phyloP scores from a whole-genome alignment of 2,797 vertebrate genomes.

The Nasua narica region DNA sequence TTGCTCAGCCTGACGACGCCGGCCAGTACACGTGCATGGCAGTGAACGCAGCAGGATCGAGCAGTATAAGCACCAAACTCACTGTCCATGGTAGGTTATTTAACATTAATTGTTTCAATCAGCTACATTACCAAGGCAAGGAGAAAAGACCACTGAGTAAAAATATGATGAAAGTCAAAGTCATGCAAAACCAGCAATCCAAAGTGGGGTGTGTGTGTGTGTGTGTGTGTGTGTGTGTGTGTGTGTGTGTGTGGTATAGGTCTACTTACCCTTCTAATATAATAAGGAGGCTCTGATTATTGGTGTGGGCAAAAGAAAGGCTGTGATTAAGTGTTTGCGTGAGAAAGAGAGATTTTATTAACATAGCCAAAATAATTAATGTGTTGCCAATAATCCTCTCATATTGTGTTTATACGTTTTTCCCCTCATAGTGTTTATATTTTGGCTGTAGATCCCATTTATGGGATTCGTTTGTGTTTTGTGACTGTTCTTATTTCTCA shows the following conservation, averaged over 20 bases:
- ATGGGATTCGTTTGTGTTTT: not conserved
- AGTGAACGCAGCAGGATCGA: conserved; percentile 90
- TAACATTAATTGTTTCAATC: rapidly evolving
- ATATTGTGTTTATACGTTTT: not conserved
- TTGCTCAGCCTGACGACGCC: conserved; percentile 87
- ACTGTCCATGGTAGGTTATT: conserved; percentile 88
- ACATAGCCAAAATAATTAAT: not conserved
- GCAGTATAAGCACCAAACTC: conserved; percentile 85
- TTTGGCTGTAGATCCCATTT: not conserved
- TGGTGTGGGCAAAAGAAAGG: not conserved
- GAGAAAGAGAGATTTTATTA: not conserved
- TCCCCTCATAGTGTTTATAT: not conserved
- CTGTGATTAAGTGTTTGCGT: not conserved
- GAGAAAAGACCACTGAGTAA: not conserved
- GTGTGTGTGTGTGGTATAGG: too few species aligned
- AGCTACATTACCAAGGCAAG: not conserved
- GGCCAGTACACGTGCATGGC: conserved; percentile 93
- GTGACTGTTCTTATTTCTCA: not conserved
- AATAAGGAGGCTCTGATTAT: not conserved
- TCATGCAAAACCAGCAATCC: not conserved
- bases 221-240: not conserved
- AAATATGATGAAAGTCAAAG: not conserved
- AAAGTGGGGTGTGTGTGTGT: not conserved
- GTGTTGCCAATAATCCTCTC: not conserved
- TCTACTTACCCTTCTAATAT: not conserved